Evolutionary conservation across 2,797 vertebrate genomes (phyloP), one percentile per base, ranked within the genome.

Genomic region (Danio tinwini): DNA sequence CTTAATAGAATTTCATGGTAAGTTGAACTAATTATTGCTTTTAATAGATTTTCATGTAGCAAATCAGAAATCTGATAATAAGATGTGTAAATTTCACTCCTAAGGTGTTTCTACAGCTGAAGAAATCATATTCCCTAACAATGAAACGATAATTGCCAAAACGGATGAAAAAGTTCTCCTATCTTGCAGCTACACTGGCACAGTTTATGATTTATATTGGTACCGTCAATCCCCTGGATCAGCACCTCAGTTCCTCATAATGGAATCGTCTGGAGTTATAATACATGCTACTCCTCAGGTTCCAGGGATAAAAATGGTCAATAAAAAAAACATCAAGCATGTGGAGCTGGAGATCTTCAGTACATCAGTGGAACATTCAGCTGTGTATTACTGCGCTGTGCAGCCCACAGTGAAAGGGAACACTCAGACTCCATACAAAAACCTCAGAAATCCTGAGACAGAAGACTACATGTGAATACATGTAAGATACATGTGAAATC

Each of bases 351-450:
- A 50, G 47, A 50, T 50, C 64, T 68, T 16, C 14, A 1, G 45
- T 68, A 19, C 21, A 12, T 17, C 52, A 61, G 73, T 71, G n/a
- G 12, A 65, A 65, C 58, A 83, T 76, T 85, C 84, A 0, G 78
- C 73, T 75, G 53, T 75, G 44, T 75, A 84, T 64, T 80, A 81
- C 77, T 82, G 78, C 81, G 81, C 85, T 69, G 17, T 84, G 78
- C 2, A 0, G 70, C 68, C 80, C 78, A 82, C 83, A 80, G 74
- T 82, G 77, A 81, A 62, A 72, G 56, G 37, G 84, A 68, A 44
- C 50, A 40, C 39, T 47, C 17, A 63, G n/a, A 65, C 11, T 14
- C 39, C n/a, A 12, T 71, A 78, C 74, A 73, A 73, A 76, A 81
- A 82, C 62, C 16, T 14, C 42, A 45, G 44, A 1, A 14, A 61